These are phyloP conservation scores for Motacilla alba DNA, from an alignment of 2,113 vertebrate genomes.

Conservation along the genomic window DNA sequence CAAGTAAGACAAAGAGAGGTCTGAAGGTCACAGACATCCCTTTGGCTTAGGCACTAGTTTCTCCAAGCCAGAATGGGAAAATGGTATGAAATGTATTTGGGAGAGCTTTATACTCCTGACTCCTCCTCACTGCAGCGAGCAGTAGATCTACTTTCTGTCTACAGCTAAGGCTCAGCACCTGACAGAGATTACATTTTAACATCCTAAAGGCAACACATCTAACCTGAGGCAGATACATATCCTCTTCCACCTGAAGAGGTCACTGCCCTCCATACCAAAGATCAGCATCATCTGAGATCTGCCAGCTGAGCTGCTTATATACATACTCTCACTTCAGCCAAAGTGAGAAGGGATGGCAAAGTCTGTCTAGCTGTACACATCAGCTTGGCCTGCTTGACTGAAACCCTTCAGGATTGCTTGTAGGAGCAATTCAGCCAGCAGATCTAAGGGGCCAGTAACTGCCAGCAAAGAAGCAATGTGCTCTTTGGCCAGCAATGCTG, in stretches of 20 bases:
- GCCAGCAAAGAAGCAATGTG: background rate
- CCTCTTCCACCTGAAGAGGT: background rate
- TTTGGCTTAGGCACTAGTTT: background rate
- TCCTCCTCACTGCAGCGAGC: background rate
- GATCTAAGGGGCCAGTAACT: background rate
- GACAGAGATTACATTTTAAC: background rate
- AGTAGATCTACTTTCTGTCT: background rate
- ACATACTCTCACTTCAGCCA: background rate
- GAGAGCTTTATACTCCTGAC: background rate
- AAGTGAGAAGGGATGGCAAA: background rate
- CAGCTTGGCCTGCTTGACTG: background rate
- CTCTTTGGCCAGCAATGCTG: background rate
- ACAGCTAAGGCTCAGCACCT: background rate
- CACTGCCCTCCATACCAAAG: background rate
- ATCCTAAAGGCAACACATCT: background rate
- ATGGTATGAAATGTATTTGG: background rate
- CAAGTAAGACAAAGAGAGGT: background rate
- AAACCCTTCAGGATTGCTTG: background rate
- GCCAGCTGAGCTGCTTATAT: background rate
- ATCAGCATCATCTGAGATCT: background rate
- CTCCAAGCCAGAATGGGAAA: background rate
- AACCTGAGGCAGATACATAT: background rate
- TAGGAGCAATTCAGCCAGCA: conserved; percentile 5
- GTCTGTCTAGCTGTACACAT: background rate
- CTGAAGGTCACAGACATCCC: background rate